Percentiles rank a stretch among this genome's conserved stretches.
Conservation (phyloP, 2,888 invertebrate genomes). For the Aelia acuminata region DNA sequence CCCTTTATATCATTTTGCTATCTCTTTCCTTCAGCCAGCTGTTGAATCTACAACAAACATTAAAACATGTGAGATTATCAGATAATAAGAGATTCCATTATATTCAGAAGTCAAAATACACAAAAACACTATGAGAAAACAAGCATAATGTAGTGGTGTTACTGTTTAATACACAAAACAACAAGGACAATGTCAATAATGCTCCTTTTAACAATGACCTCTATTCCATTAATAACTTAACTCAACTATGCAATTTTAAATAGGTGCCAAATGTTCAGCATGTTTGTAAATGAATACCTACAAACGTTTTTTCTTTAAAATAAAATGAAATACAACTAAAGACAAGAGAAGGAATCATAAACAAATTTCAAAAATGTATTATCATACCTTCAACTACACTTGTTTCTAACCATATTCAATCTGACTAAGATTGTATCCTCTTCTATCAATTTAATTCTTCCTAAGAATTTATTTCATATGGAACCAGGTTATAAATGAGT, state of each 20-base stretch:
- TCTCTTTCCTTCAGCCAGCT: slow-evolving; percentile 40
- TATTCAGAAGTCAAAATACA: neutral
- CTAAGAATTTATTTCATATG: neutral
- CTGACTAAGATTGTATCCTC: neutral
- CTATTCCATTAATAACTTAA: slow-evolving; percentile 61
- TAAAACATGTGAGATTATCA: slow-evolving; percentile 50
- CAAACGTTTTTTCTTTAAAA: neutral
- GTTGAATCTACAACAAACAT: slow-evolving; percentile 57
- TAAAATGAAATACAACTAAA: neutral
- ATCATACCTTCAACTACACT: slow-evolving; percentile 43
- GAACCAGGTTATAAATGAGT: slow-evolving; percentile 23
- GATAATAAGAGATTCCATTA: neutral
- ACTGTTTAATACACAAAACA: neutral
- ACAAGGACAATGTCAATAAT: slow-evolving; percentile 42
- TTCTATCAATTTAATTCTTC: neutral
- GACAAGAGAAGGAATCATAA: neutral
- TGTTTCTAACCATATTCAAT: slow-evolving; percentile 34
- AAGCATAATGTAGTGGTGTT: neutral
- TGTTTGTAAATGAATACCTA: neutral
- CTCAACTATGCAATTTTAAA: slow-evolving; percentile 43
- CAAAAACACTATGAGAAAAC: neutral
- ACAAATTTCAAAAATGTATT: slow-evolving; percentile 31
- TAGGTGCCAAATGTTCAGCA: slow-evolving; percentile 52
- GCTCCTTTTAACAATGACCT: slow-evolving; percentile 56
- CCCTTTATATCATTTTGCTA: slow-evolving; percentile 52